Base-by-base conservation (phyloP, 2,797 vertebrate genomes). In the Chiroxiphia lanceolata region DNA sequence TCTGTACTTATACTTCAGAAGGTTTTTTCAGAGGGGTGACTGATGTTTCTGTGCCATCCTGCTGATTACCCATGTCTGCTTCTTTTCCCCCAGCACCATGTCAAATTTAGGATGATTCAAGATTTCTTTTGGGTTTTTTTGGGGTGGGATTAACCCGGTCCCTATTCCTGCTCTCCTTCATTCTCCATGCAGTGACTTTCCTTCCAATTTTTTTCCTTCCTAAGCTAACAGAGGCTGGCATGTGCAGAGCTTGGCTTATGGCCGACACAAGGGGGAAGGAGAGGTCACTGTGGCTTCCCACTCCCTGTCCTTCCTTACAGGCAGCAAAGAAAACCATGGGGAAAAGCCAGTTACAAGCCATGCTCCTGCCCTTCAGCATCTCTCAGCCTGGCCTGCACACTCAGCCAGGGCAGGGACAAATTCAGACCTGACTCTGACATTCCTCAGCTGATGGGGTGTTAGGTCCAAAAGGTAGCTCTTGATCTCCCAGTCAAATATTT, bases 401-500 rank as follows among this genome's bases (percentile, higher is more conserved):
- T 63, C 60, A 56, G 36, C 40, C 11, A 18, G 51, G 48, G 38
- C 53, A 75, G 54, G 36, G 68, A 34, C 68, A 85, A 48, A 47
- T 48, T 75, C 83, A 82, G 50, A 57, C 38, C 64, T 18, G 53
- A 54, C 31, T 60, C 70, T 88, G 59, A 21, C 12, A 3, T 53
- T 77, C 36, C 70, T 82, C 86, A 89, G 63, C 60, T 70, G 70
- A 42, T 3, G 16, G 50, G 25, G 16, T 69, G 44, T 92, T 69
- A 42, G 14, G 48, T 60, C 64, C 64, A 87, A 87, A 76, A 77
- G 40, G 33, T 13, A 85, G 64, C 20, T 95, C 81, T 84, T 74
- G 51, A 47, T 74, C 70, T 89, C 64, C 78, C 64, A 44, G 74
- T 95, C 86, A 33, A 29, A 56, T 33, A 23, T 93, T 94, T 96